A percentile compares a stretch with the other conserved stretches of the same genome.
phyloP scores from a whole-genome alignment of 1,140 invertebrate genomes.

The Acromyrmex charruanus region DNA sequence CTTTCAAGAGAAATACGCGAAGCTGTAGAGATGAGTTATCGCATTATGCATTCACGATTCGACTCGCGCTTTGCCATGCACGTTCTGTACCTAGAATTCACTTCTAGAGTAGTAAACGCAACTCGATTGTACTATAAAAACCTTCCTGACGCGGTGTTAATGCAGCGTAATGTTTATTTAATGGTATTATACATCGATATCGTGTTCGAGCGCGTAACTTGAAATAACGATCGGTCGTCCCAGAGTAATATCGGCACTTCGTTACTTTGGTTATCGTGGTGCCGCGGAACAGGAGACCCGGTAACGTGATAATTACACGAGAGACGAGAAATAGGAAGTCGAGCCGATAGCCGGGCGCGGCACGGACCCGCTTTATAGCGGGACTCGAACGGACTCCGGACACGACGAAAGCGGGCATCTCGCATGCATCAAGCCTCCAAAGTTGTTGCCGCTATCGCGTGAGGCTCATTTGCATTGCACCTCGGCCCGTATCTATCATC shows the following conservation, averaged over 20 bases:
- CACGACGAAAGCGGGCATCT: constrained; percentile 56
- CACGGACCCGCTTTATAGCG: constrained; percentile 14
- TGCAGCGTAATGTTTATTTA: constrained; percentile 50
- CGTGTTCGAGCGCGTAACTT: constrained; percentile 1
- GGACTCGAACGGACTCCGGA: constrained; percentile 41
- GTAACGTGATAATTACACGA: constrained; percentile 60
- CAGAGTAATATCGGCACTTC: constrained; percentile 39
- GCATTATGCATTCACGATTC: background rate
- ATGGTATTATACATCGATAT: constrained; percentile 19
- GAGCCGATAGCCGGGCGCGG: constrained; percentile 39
- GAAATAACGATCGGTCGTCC: constrained; percentile 31
- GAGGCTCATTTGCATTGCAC: constrained; percentile 78
- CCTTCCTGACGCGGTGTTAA: constrained; percentile 6
- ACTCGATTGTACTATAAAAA: background rate
- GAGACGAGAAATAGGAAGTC: constrained; percentile 46
- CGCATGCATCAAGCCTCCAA: constrained; percentile 64
- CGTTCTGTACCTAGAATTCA: background rate
- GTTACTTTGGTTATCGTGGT: constrained; percentile 15
- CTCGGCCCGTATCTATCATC: constrained; percentile 75
- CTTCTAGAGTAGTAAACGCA: background rate
- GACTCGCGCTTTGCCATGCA: background rate
- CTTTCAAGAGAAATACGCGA: background rate
- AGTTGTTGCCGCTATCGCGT: constrained; percentile 74
- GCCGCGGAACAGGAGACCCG: background rate
- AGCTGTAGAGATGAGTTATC: constrained; percentile 9